Base-by-base conservation (phyloP, 2,888 invertebrate genomes). In the Clostera curtula region DNA sequence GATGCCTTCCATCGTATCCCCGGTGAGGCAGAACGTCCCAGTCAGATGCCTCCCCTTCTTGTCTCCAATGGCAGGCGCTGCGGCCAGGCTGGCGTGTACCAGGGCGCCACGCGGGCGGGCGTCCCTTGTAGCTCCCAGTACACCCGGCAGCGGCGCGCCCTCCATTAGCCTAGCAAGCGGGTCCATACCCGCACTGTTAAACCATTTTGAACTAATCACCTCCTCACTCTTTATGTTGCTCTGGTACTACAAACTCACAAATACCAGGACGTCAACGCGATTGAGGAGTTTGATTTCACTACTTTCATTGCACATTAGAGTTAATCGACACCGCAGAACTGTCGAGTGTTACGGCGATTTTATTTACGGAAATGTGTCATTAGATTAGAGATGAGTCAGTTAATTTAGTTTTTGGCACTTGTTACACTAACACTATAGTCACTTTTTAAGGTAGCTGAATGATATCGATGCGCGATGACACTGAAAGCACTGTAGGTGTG, bases 1-100 rank as follows among this genome's bases (percentile, higher is more conserved):
- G 64, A 95, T 95, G 52, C 94, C 95, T 68, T 95, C 95, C 94
- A 95, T 95, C 35, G 95, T 95, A 77, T 95, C 95, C 28, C 95
- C 95, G 23, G 93, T 93, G 35, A 95, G 88, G 62, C 94, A 93
- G 80, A 95, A 95, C 27, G 93, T 94, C 50, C 95, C 95, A 9
- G 93, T 93, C 40, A 95, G 87, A 65, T 94, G 93, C 41, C 93
- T 86, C 45, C 92, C 92, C 64, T 92, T 90, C 57, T 92, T 89
- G 55, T 82, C 83, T 1, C 75, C 77, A 17, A 93, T 89, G 27
- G 91, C 88, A 29, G 92, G 89, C 28, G 90, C 89, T 31, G 91
- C 90, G 22, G 91, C 90, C 41, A 92, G 79, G 53, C 91, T 90
- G 35, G 92, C 91, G 70, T 92, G 92, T 30, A 93, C 93, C 43